Evolutionary conservation across 2,113 vertebrate genomes (phyloP), one percentile per base, ranked within the genome.

Genomic region (Fulmarus glacialis): DNA sequence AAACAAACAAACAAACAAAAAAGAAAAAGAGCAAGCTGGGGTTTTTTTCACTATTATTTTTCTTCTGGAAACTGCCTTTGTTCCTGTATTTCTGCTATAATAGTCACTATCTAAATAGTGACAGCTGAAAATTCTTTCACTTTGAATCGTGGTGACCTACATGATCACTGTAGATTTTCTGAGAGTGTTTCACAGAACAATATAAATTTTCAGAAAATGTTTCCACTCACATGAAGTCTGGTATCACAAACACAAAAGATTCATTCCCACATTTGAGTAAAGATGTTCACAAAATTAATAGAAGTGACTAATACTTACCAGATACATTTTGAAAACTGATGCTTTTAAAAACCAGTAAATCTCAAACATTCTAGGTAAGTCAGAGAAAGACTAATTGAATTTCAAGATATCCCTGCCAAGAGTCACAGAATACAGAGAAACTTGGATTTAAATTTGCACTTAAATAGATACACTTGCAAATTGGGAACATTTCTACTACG

Each of bases 21-120:
- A 16, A 10, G 0, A 27, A 71, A 34, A 71, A n/a, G 5, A 29
- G 3, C 3, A 47, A 66, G 16, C 4, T 42, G 4, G 50, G 10
- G 29, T 62, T 87, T 38, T 18, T 34, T 56, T 67, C 58, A 17
- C 18, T n/a, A 1, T 17, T 26, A 38, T 48, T 68, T 14, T 42
- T 13, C 4, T 55, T 63, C 52, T 45, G 10, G 15, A 53, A 72
- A 64, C 12, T 60, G 8, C 5, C 17, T 82, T 62, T 56, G 12
- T 32, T 74, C 6, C 34, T 40, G 6, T 26, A 45, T 87, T 90
- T 80, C 26, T 87, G 30, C 15, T 90, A 12, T 43, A 47, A 70
- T 16, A 70, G 8, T 30, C 19, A 58, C 13, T 83, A 48, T 53
- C 11, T 87, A 71, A 79, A 67, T 9, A 40, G 12, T 27, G 10